These are phyloP conservation scores for Eira barbara DNA, from an alignment of 2,113 vertebrate genomes.

Conservation along the genomic window DNA sequence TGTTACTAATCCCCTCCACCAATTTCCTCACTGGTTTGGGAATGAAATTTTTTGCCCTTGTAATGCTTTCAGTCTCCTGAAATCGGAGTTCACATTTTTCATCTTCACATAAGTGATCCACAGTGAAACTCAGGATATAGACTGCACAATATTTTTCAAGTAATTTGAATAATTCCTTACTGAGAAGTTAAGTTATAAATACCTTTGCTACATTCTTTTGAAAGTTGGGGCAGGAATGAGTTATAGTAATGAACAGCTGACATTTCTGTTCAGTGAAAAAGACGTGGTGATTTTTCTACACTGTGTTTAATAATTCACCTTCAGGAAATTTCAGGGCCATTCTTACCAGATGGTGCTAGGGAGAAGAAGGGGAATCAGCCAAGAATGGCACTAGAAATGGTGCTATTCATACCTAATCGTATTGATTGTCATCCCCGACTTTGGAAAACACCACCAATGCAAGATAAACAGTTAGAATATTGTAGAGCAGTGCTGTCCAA, in stretches of 20 bases:
- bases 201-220: background rate
- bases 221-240: background rate
- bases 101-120: background rate
- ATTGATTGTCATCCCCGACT: background rate
- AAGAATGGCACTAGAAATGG: slow-evolving; percentile 10
- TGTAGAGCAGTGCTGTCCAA: background rate
- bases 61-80: slow-evolving; percentile 1
- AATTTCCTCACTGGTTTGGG: slow-evolving; percentile 8
- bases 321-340: background rate
- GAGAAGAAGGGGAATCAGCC: background rate
- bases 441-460: background rate
- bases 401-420: background rate
- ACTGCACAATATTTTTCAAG: slow-evolving; percentile 25
- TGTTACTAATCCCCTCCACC: background rate
- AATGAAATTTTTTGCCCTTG: background rate
- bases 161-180: slow-evolving; percentile 10
- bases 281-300: background rate
- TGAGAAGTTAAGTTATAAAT: slow-evolving; percentile 25
- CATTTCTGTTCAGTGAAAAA: slow-evolving; percentile 18
- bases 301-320: background rate
- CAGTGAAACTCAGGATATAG: slow-evolving; percentile 32
- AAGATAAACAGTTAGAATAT: background rate
- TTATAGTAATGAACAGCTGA: background rate
- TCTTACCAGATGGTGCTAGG: background rate
- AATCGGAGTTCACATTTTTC: slow-evolving; percentile 14